Evolutionary conservation across 30 jellyfish, hydroid and myxozoan genomes (phyloP).

Genomic region (Hydractinia symbiolongicarpus): DNA sequence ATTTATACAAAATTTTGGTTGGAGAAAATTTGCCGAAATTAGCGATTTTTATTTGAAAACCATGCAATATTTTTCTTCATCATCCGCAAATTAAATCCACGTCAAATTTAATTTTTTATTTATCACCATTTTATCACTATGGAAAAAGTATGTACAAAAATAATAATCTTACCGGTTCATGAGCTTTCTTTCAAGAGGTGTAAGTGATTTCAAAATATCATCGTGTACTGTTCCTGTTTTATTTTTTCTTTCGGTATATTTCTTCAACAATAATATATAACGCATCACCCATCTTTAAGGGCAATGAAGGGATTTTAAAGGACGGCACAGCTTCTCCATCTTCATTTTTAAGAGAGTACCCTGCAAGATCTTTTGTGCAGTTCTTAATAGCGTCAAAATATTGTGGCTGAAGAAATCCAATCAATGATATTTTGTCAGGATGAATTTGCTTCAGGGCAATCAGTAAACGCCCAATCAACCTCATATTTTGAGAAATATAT

Average conservation of each 20-base stretch:
- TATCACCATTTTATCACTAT: no score
- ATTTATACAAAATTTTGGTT: no score
- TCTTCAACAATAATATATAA: background rate
- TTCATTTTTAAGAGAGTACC: constrained; percentile 1
- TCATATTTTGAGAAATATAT: background rate
- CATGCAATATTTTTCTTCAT: no score
- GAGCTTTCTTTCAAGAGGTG: background rate
- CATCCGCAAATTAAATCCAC: no score
- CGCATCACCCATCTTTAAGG: constrained; percentile 27
- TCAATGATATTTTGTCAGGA: background rate
- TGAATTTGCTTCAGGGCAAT: background rate
- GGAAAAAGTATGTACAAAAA: no score
- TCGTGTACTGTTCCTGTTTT: background rate
- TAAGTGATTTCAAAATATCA: background rate
- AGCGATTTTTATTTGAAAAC: no score
- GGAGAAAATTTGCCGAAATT: no score
- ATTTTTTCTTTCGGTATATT: background rate
- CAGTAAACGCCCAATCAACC: background rate
- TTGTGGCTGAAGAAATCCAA: constrained; percentile 14
- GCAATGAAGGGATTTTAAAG: constrained; percentile 23
- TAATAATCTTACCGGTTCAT: background rate
- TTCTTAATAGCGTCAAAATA: constrained; percentile 16
- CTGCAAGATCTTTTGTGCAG: constrained; percentile 20
- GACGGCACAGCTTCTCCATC: constrained; percentile 24
- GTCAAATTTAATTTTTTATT: no score